A percentile compares a stretch with the other conserved stretches of the same genome.
Evolutionary conservation across 2,888 invertebrate genomes (phyloP).

Genomic region (Cryptus armator): DNA sequence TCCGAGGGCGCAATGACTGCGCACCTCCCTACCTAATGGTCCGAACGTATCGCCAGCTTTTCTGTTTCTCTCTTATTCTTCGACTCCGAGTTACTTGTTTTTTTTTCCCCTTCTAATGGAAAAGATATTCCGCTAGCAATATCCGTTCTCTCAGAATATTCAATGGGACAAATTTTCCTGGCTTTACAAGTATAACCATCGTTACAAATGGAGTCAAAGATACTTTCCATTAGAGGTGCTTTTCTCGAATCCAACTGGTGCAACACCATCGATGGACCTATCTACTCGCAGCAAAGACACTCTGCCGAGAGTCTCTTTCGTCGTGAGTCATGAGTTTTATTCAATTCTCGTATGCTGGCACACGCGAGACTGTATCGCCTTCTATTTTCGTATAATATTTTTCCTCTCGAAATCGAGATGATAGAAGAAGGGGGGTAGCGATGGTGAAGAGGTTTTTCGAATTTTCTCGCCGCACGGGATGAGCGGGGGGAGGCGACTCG

Average conservation of each 20-base stretch:
- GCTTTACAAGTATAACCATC: neutral
- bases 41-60: slow-evolving; percentile 51
- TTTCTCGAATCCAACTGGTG: neutral
- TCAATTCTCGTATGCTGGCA: slow-evolving; percentile 3
- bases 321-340: slow-evolving; percentile 17
- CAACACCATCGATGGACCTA: neutral
- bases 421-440: neutral
- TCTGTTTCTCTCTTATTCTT: slow-evolving; percentile 53
- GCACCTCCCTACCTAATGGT: slow-evolving; percentile 56
- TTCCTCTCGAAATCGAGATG: slow-evolving; percentile 33
- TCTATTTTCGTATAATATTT: slow-evolving; percentile 40
- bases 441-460: slow-evolving; percentile 46
- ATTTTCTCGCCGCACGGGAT: slow-evolving; percentile 36
- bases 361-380: slow-evolving; percentile 14
- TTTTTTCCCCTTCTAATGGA: slow-evolving; percentile 9
- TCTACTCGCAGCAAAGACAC: neutral
- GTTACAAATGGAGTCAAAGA: neutral
- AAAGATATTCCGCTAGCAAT: slow-evolving; percentile 5
- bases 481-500: slow-evolving; percentile 1
- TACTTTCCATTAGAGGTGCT: neutral
- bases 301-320: neutral
- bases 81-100: slow-evolving; percentile 24
- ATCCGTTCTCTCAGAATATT: neutral
- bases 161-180: slow-evolving; percentile 7
- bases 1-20: slow-evolving; percentile 53